Percentiles rank a stretch among this genome's conserved stretches.
These are phyloP conservation scores for Antennarius striatus DNA, from an alignment of 2,113 vertebrate species.

Conservation along the genomic window DNA sequence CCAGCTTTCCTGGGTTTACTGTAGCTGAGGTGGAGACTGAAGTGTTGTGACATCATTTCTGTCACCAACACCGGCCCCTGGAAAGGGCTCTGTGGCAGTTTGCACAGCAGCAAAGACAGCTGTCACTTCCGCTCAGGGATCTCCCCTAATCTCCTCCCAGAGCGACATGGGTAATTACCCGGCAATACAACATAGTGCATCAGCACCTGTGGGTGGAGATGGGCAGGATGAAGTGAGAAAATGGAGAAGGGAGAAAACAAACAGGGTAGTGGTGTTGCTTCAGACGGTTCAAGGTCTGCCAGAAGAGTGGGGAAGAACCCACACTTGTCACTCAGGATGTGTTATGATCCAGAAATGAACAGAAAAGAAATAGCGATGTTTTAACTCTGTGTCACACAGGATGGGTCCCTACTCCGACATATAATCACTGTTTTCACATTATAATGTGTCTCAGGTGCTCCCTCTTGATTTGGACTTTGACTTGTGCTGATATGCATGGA, in stretches of 20 bases:
- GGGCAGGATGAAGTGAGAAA: not conserved
- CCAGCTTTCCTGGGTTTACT: constrained; percentile 2
- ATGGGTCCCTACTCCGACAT: constrained; percentile 7
- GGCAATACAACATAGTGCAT: constrained; percentile 35
- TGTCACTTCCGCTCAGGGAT: constrained; percentile 62
- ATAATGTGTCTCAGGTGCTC: not conserved
- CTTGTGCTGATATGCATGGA: too few species aligned
- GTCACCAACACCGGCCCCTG: constrained; percentile 17
- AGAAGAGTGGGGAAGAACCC: constrained; percentile 10
- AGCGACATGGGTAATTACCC: constrained; percentile 60
- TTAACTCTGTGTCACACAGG: not conserved
- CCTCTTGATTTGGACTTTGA: too few species aligned
- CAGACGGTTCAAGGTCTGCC: constrained; percentile 36
- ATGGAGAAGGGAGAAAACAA: not conserved
- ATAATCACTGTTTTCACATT: not conserved
- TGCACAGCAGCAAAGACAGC: constrained; percentile 44
- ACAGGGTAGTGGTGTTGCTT: not conserved
- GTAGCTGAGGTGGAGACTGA: constrained; percentile 34
- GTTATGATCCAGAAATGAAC: constrained; percentile 37
- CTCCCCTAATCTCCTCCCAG: constrained; percentile 41
- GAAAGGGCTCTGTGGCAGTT: constrained; percentile 2
- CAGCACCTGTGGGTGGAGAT: constrained; percentile 27
- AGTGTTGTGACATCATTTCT: constrained; percentile 41
- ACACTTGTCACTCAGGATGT: not conserved
- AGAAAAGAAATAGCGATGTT: constrained; percentile 18